Percentiles rank a stretch among this genome's conserved stretches.
Conservation (phyloP, 2,797 vertebrate genomes). For the Coluber constrictor region DNA sequence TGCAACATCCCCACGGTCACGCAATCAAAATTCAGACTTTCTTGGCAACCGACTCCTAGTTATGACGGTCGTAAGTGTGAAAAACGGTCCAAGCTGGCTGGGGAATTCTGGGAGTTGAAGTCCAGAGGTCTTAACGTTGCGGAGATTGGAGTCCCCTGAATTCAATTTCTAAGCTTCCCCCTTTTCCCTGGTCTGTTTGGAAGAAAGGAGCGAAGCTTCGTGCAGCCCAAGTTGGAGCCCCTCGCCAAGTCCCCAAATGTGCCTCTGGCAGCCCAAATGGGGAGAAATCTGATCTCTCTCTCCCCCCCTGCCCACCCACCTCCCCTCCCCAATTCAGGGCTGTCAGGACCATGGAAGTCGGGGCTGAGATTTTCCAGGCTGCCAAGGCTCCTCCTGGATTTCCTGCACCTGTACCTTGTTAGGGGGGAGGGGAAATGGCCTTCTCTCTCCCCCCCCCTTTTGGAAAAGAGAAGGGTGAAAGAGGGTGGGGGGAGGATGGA, state of each 20-base stretch:
- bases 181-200: not conserved
- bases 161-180: not conserved
- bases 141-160: not conserved
- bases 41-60: too few relatives aligned
- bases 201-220: not conserved
- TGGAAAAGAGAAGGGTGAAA: not conserved
- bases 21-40: too few relatives aligned
- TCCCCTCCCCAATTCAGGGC: not conserved
- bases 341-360: not conserved
- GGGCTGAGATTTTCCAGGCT: not conserved
- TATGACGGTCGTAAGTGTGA: too few relatives aligned
- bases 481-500: not conserved
- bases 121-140: not conserved
- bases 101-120: not conserved
- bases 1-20: too few relatives aligned
- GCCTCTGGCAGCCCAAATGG: not conserved
- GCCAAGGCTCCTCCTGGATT: not conserved
- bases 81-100: too few relatives aligned
- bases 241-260: not conserved
- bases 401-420: conserved; percentile 4
- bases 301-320: fast-evolving
- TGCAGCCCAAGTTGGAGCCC: not conserved
- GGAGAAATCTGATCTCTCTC: not conserved
- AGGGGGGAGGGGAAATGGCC: not conserved
- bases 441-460: not conserved